Percentiles rank a stretch among this genome's conserved stretches.
phyloP scores from a whole-genome alignment of 2,888 invertebrate genomes.

The Melanostoma mellinum region DNA sequence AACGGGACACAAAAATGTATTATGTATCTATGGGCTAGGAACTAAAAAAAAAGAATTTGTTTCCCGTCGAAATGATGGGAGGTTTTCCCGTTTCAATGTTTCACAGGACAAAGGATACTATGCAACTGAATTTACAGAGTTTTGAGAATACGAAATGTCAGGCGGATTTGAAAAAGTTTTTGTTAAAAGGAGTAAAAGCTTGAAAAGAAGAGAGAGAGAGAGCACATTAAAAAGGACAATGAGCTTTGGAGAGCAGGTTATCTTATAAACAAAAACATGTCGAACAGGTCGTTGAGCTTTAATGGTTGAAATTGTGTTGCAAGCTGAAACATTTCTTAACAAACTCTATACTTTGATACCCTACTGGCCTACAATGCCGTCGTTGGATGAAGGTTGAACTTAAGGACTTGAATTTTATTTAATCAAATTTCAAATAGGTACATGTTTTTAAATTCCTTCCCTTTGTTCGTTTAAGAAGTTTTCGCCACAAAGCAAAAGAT shows the following conservation, averaged over 20 bases:
- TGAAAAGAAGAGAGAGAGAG: not conserved
- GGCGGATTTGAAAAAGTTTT: not conserved
- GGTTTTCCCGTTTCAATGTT: conserved; percentile 20
- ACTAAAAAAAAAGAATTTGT: conserved; percentile 25
- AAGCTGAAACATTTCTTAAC: not conserved
- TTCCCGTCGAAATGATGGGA: conserved; percentile 12
- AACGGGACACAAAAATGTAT: conserved; percentile 3
- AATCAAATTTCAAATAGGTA: too few species aligned
- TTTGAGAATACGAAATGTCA: conserved; percentile 25
- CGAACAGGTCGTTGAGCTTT: conserved; percentile 64
- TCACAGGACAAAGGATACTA: conserved; percentile 63
- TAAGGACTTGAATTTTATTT: too few species aligned
- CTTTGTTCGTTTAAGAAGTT: too few species aligned
- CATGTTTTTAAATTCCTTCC: too few species aligned
- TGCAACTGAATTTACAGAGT: conserved; percentile 48
- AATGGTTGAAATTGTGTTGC: not conserved
- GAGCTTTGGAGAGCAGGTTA: conserved; percentile 38
- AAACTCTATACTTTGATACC: not conserved
- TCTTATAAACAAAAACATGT: conserved; percentile 60
- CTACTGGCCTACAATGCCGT: too few species aligned
- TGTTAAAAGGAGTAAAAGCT: conserved; percentile 39
- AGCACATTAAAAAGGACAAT: not conserved
- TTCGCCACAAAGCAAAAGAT: too few species aligned
- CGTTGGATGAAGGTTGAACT: too few species aligned
- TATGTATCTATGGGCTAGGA: conserved; percentile 27